Percentiles rank a stretch among this genome's conserved stretches.
phyloP scores from a whole-genome alignment of 2,113 vertebrate species.

The Platysternon megacephalum region DNA sequence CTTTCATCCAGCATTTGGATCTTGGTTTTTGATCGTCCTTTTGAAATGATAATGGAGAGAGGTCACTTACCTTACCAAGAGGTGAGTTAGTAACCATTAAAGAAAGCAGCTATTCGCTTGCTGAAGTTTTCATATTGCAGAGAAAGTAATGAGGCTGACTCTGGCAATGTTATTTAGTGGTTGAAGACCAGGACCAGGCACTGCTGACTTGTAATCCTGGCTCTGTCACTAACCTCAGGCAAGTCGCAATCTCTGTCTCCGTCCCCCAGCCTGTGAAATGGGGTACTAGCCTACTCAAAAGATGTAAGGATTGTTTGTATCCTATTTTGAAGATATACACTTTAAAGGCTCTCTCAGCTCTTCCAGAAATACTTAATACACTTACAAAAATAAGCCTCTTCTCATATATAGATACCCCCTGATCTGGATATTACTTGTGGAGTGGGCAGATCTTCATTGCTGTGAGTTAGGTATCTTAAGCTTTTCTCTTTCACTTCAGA shows the following conservation, averaged over 20 bases:
- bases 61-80: background rate
- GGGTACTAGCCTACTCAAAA: background rate
- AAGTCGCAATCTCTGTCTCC: background rate
- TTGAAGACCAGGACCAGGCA: background rate
- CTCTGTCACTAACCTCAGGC: background rate
- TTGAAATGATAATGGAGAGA: background rate
- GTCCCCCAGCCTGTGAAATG: background rate
- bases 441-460: background rate
- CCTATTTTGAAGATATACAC: background rate
- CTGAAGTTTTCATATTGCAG: background rate
- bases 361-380: background rate
- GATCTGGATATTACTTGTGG: background rate
- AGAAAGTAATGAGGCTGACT: background rate
- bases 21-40: background rate
- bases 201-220: background rate
- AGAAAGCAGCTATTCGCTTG: no score
- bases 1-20: background rate
- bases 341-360: background rate
- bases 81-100: background rate
- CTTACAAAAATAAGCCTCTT: background rate
- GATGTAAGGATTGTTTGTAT: background rate
- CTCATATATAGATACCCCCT: background rate
- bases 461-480: background rate
- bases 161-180: background rate
- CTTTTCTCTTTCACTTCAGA: background rate